Evolutionary conservation across 2,113 vertebrate genomes (phyloP), one percentile per base, ranked within the genome.

Genomic region (Turdus rufiventris): DNA sequence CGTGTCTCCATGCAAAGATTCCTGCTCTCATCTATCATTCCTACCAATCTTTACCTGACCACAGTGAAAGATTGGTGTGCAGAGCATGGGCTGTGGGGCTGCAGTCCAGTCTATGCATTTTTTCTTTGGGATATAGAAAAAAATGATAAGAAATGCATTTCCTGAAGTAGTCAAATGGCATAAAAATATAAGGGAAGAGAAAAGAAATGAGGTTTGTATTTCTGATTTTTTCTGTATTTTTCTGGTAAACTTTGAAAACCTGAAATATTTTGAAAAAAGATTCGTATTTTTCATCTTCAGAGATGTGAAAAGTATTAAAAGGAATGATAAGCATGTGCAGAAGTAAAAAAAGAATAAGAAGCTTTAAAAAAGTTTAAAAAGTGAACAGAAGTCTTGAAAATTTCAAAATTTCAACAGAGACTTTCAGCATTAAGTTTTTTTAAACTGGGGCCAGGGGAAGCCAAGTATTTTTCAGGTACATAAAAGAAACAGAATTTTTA

Each of bases 371-470:
- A 40, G 7, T 8, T 6, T 42, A 4, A 66, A 85, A 33, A 3
- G 2, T 28, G 29, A 68, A 48, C 10, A 48, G 61, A 67, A 47
- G 4, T 40, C 14, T 31, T 73, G 23, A 83, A 24, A 56, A 58
- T 63, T 42, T 54, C 14, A 84, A 33, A 43, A 70, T 78, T 65
- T 76, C 38, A 74, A 45, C 16, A 33, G 6, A 53, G 16, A 6
- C 29, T 36, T 80, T 77, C 24, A 80, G 4, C 12, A 42, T 50
- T n/a, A 34, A 1, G 14, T 16, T 28, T 56, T 77, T 62, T 19
- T 3, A 6, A 75, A 48, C 2, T 77, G 0, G 3, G 2, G 25
- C 3, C 5, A 36, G 4, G 12, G 11, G 2, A 62, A 74, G 18
- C 20, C 20, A 86, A 50, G 6, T 40, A 56, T 60, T 71, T 15